Evolutionary conservation across 2,113 vertebrate genomes (phyloP).

Genomic region (Ovibos moschatus): DNA sequence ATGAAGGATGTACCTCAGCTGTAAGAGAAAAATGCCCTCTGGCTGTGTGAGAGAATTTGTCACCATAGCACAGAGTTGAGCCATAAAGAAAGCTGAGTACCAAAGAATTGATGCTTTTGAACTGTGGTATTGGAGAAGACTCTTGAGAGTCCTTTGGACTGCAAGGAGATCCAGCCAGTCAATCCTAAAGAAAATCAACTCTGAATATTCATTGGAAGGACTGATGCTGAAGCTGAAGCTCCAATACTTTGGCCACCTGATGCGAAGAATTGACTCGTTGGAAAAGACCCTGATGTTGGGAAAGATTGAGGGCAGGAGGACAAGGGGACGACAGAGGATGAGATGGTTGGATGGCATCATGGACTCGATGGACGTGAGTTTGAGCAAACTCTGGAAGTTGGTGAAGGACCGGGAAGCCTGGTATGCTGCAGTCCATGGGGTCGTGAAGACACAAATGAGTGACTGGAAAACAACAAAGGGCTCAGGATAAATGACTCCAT

Average conservation of each 20-base stretch:
- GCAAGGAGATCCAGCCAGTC: neutral
- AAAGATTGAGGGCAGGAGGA: neutral
- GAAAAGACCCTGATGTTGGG: neutral
- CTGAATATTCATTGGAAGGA: neutral
- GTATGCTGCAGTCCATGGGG: neutral
- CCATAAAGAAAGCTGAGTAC: neutral
- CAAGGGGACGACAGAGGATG: neutral
- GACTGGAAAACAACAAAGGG: neutral
- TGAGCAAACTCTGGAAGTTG: neutral
- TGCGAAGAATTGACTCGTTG: neutral
- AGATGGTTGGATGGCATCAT: neutral
- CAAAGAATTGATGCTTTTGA: neutral
- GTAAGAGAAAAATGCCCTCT: neutral
- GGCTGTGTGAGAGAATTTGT: neutral
- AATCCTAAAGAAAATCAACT: neutral
- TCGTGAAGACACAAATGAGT: neutral
- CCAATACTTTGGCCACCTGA: neutral
- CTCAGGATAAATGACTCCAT: neutral
- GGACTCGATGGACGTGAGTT: neutral
- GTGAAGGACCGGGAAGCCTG: rapidly evolving
- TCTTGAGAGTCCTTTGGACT: neutral
- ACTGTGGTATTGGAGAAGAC: neutral
- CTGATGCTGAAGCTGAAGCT: neutral
- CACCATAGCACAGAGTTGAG: neutral
- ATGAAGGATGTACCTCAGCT: neutral